phyloP scores from a whole-genome alignment of 2,888 invertebrate species.

The Melanostoma mellinum region DNA sequence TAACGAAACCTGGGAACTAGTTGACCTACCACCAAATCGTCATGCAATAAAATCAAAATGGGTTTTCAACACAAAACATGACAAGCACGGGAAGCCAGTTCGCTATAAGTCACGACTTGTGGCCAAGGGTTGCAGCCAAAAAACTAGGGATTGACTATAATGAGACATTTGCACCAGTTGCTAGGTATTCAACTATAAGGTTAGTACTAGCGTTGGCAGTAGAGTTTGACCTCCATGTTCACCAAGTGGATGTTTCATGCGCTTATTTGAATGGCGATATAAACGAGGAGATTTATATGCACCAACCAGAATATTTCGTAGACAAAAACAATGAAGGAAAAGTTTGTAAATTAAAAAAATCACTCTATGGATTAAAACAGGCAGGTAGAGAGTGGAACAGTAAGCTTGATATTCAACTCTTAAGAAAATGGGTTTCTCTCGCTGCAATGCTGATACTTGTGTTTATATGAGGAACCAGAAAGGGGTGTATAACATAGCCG shows the following conservation, averaged over 20 bases:
- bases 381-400: conserved; percentile 47
- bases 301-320: conserved; percentile 47
- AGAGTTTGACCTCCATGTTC: conserved; percentile 38
- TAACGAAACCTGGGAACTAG: conserved; percentile 44
- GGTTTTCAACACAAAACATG: conserved; percentile 47
- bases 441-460: conserved; percentile 15
- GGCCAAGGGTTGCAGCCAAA: conserved; percentile 49
- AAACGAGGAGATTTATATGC: conserved; percentile 43
- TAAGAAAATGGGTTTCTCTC: conserved; percentile 14
- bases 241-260: conserved; percentile 46
- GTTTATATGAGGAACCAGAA: conserved; percentile 1
- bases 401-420: conserved; percentile 23
- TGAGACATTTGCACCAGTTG: conserved; percentile 56
- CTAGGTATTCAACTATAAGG: conserved; percentile 33
- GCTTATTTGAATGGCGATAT: conserved; percentile 59
- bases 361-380: conserved; percentile 52
- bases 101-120: conserved; percentile 33
- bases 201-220: conserved; percentile 39
- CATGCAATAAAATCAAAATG: conserved; percentile 32
- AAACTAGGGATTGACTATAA: conserved; percentile 29
- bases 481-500: neutral
- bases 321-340: conserved; percentile 14
- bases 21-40: conserved; percentile 22
- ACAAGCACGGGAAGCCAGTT: conserved; percentile 16
- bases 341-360: conserved; percentile 44